Base-by-base conservation (phyloP, 2,113 vertebrate species). In the Chaenocephalus aceratus region DNA sequence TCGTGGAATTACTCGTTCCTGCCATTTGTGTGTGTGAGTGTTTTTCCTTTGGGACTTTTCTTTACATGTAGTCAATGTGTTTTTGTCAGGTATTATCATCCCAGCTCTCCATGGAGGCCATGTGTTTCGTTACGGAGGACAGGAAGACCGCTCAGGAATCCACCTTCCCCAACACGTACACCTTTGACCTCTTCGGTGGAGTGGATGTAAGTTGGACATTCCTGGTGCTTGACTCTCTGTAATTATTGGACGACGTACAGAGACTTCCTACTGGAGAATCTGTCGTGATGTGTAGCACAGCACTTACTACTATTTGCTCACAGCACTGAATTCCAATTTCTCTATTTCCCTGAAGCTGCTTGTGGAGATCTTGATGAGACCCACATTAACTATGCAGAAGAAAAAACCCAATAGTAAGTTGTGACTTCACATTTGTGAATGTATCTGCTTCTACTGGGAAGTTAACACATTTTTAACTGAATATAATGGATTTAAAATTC, bases 181-280 rank as follows among this genome's bases (percentile, higher is more conserved):
- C 97, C 0, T 99, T 99, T 94, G 98, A 99, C 81, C 95, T 99
- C 54, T 99, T 99, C 91, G 98, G 98, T 87, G 98, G 98, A 92
- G 97, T 99, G 0, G 96, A 99, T 93, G 98, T 99, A 94, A 98
- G 98, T 96, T 54, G 58, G 44, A 70, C 13, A 72, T 64, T 26
- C 11, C 3, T 30, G 4, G 0, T 57, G 10, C 13, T 12, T 30
- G 6, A 61, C 26, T 23, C 21, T 26, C 10, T 66, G 9, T 65
- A 65, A 16, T 58, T 62, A 51, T 77, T 15, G n/a, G 2, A 58
- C 10, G 2, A 58, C 10, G 62, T 11, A 2, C 12, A 66, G 11
- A 56, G 7, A 4, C 11, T 44, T 59, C 16, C 79, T 21, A 16
- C 36, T 61, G 48, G 5, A 53, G n/a, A 51, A 23, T 56, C 23